Conservation (phyloP, 2,797 vertebrate species). For the Schizopygopsis malacanthus region DNA sequence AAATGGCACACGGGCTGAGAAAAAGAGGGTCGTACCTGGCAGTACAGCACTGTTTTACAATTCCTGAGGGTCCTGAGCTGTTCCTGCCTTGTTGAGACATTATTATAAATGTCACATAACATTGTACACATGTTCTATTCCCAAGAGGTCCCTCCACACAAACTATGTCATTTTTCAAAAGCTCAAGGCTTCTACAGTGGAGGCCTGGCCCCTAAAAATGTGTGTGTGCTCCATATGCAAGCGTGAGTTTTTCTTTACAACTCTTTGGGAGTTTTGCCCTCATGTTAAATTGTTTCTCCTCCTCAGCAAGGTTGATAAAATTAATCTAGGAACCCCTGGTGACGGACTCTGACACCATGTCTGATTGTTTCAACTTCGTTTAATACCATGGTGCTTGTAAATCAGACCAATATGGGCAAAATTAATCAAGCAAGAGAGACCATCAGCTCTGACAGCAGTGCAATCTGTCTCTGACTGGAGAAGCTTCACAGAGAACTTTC, state of each 20-base stretch:
- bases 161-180: conserved; percentile 48
- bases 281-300: background rate
- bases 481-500: conserved; percentile 9
- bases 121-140: conserved; percentile 47
- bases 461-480: conserved; percentile 24
- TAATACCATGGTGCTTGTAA: conserved; percentile 34
- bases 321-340: background rate
- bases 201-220: conserved; percentile 14
- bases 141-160: conserved; percentile 24
- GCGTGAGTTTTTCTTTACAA: conserved; percentile 12
- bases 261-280: background rate
- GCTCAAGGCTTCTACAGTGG: conserved; percentile 21
- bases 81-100: conserved; percentile 48
- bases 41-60: conserved; percentile 15
- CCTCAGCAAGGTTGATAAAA: background rate
- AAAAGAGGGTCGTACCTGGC: conserved; percentile 16
- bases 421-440: conserved; percentile 50
- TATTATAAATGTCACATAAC: conserved; percentile 53
- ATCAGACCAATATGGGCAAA: conserved; percentile 34
- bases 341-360: conserved; percentile 3
- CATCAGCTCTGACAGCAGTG: conserved; percentile 15
- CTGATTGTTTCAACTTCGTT: conserved; percentile 25
- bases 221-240: background rate
- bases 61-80: conserved; percentile 38
- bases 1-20: background rate